phyloP scores from a whole-genome alignment of 2,113 vertebrate species.

The Ceyx margarethae region DNA sequence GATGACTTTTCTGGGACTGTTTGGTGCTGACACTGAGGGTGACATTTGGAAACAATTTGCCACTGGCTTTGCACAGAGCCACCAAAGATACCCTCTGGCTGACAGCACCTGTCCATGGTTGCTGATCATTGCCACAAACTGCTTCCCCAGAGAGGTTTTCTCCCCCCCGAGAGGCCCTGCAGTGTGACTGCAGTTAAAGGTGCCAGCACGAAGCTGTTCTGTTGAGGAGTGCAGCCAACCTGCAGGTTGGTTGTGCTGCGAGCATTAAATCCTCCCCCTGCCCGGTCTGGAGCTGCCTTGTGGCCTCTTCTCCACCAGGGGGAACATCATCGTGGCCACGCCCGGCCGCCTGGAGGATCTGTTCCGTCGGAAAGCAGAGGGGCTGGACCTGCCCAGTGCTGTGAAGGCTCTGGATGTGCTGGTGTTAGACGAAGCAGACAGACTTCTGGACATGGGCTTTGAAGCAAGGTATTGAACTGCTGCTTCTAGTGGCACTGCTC shows the following conservation, averaged over 20 bases:
- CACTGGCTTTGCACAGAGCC: not conserved
- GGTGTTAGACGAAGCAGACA: conserved; percentile 93
- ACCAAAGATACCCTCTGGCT: not conserved
- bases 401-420: conserved; percentile 90
- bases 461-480: conserved; percentile 83
- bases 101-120: not conserved
- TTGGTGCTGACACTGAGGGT: not conserved
- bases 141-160: not conserved
- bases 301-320: conserved; percentile 66
- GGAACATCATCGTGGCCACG: conserved; percentile 91
- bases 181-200: accelerated
- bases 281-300: accelerated
- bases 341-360: conserved; percentile 95
- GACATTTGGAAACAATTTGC: not conserved
- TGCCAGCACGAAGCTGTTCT: not conserved
- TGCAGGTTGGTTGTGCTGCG: not conserved
- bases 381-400: conserved; percentile 82
- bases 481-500: not conserved
- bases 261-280: accelerated
- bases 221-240: not conserved
- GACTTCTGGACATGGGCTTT: conserved; percentile 96
- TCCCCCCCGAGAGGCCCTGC: not conserved
- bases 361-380: conserved; percentile 90
- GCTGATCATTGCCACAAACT: not conserved
- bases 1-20: not conserved